phyloP scores from a whole-genome alignment of 2,888 invertebrate species.

The Cheilosia vernalis region DNA sequence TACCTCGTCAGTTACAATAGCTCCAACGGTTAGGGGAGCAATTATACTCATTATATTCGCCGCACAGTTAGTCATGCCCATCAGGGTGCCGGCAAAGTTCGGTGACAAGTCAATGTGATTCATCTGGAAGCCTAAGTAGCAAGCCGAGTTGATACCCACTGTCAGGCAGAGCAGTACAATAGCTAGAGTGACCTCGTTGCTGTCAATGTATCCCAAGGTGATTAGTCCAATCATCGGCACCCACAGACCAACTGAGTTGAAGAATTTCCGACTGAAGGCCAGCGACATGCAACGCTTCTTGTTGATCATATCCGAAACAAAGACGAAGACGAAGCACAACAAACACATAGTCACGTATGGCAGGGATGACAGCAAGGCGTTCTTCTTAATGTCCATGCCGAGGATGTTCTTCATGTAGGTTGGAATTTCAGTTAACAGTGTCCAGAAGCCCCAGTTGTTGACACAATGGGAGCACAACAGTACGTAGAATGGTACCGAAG shows the following conservation, averaged over 20 bases:
- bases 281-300: constrained; percentile 80
- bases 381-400: constrained; percentile 88
- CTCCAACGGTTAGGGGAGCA: constrained; percentile 89
- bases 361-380: constrained; percentile 88
- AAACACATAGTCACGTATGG: constrained; percentile 90
- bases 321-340: constrained; percentile 88
- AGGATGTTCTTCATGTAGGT: constrained; percentile 90
- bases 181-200: constrained; percentile 83
- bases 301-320: constrained; percentile 85
- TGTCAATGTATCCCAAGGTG: constrained; percentile 85
- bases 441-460: constrained; percentile 92
- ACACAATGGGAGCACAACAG: constrained; percentile 89
- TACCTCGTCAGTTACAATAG: constrained; percentile 89
- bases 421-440: constrained; percentile 91
- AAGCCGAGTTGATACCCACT: constrained; percentile 90
- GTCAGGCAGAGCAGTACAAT: constrained; percentile 88
- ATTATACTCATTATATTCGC: constrained; percentile 91
- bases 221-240: constrained; percentile 89
- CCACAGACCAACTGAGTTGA: constrained; percentile 86
- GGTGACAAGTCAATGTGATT: constrained; percentile 94
- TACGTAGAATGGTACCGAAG: constrained; percentile 90
- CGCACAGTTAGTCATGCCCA: constrained; percentile 92
- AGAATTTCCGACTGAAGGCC: constrained; percentile 84
- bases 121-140: constrained; percentile 90
- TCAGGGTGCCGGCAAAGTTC: constrained; percentile 91